Conservation (phyloP, 2,888 invertebrate genomes). For the Lochmaea crataegi region DNA sequence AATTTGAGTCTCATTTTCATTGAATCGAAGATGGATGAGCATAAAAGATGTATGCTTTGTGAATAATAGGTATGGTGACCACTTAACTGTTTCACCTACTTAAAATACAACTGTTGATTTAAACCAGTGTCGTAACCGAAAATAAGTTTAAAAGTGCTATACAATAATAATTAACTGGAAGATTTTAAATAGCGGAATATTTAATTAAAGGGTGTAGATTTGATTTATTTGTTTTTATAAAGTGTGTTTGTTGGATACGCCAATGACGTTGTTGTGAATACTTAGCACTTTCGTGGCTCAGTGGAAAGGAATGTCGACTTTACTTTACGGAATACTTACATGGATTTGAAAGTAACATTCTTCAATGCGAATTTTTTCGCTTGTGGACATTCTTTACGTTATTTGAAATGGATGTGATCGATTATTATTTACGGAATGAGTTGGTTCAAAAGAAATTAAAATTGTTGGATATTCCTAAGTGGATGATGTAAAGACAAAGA, state of each 20-base stretch:
- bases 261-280: not conserved
- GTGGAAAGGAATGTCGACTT: constrained; percentile 33
- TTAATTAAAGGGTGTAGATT: not conserved
- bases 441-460: too few relatives aligned
- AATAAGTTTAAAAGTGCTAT: not conserved
- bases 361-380: constrained; percentile 2
- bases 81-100: constrained; percentile 42
- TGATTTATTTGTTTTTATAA: too few relatives aligned
- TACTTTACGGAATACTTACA: constrained; percentile 1
- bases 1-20: constrained; percentile 19
- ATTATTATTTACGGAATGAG: not conserved
- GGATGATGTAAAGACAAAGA: too few relatives aligned
- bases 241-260: not conserved
- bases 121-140: not conserved
- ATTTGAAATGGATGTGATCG: not conserved
- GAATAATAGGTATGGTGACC: constrained; percentile 27
- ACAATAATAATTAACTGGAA: not conserved
- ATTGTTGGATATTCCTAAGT: too few relatives aligned
- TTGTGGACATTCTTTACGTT: not conserved
- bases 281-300: constrained; percentile 19
- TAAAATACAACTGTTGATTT: constrained; percentile 24
- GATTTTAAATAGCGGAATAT: too few relatives aligned
- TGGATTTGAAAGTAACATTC: constrained; percentile 21
- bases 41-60: constrained; percentile 34
- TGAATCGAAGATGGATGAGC: constrained; percentile 30